Conservation (phyloP, 2,888 invertebrate genomes). For the Synanthedon vespiformis region DNA sequence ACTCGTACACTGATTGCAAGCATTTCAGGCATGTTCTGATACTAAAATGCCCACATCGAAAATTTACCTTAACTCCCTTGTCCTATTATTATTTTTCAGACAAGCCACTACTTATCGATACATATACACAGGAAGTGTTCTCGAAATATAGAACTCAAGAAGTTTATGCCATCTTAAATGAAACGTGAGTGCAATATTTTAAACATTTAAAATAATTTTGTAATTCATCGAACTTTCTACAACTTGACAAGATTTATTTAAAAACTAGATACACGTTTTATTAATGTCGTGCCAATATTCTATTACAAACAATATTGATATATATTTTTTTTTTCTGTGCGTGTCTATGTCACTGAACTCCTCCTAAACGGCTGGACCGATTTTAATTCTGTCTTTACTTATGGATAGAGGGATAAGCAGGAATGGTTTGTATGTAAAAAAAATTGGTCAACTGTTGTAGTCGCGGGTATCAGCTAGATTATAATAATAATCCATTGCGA, state of each 20-base stretch:
- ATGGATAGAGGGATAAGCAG: too few species aligned
- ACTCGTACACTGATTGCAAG: not conserved
- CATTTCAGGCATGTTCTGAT: not conserved
- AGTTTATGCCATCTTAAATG: conserved; percentile 50
- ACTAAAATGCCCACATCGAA: not conserved
- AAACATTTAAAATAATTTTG: not conserved
- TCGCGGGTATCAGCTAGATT: too few species aligned
- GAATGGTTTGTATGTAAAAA: too few species aligned
- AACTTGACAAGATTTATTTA: not conserved
- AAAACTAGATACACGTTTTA: not conserved
- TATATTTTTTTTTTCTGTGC: too few species aligned
- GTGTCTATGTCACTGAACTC: too few species aligned
- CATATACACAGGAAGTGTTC: conserved; percentile 26
- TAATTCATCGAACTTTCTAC: not conserved
- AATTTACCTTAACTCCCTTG: too few species aligned
- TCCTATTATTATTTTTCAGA: conserved; percentile 22
- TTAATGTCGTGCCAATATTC: not conserved
- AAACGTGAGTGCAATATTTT: conserved; percentile 36
- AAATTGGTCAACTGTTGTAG: too few species aligned
- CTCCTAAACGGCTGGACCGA: too few species aligned
- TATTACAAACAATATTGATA: not conserved
- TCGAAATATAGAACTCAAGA: conserved; percentile 40
- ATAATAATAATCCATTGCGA: too few species aligned
- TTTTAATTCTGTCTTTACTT: too few species aligned
- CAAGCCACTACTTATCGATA: conserved; percentile 42